phyloP scores from a whole-genome alignment of 2,888 invertebrate genomes.

The Copidosoma aretas region DNA sequence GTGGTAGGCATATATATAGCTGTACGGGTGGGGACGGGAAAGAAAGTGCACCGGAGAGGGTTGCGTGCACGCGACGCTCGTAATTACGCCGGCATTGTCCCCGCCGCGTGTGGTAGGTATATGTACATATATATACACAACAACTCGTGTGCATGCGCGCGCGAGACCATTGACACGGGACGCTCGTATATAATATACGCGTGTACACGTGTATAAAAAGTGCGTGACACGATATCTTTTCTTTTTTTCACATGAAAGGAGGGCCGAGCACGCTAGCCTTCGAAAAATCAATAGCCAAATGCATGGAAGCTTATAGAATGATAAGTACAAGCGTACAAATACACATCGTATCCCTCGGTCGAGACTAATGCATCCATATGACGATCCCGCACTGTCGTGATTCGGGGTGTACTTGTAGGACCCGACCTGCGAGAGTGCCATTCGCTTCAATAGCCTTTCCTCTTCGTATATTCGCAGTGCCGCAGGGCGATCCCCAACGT shows the following conservation, averaged over 20 bases:
- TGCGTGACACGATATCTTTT: neutral
- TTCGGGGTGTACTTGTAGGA: slow-evolving; percentile 16
- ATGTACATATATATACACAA: no score
- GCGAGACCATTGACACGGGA: neutral
- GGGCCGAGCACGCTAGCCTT: neutral
- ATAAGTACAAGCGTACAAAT: no score
- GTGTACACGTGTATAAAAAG: neutral
- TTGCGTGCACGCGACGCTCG: slow-evolving; percentile 27
- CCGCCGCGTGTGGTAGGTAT: neutral
- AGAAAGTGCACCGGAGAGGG: neutral
- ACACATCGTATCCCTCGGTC: no score
- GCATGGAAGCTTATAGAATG: no score
- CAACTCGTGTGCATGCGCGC: neutral
- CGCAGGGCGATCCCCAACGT: neutral
- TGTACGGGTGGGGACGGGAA: neutral
- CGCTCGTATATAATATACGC: neutral
- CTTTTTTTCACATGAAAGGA: slow-evolving; percentile 31
- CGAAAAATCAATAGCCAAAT: slow-evolving; percentile 36
- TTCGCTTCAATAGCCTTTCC: no score
- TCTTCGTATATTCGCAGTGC: no score
- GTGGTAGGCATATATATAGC: no score
- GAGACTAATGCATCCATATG: neutral
- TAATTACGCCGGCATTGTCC: slow-evolving; percentile 34
- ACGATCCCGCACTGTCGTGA: neutral
- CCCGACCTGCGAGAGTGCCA: neutral